Conservation (phyloP, 1,140 invertebrate species). For the Amyelois transitella region DNA sequence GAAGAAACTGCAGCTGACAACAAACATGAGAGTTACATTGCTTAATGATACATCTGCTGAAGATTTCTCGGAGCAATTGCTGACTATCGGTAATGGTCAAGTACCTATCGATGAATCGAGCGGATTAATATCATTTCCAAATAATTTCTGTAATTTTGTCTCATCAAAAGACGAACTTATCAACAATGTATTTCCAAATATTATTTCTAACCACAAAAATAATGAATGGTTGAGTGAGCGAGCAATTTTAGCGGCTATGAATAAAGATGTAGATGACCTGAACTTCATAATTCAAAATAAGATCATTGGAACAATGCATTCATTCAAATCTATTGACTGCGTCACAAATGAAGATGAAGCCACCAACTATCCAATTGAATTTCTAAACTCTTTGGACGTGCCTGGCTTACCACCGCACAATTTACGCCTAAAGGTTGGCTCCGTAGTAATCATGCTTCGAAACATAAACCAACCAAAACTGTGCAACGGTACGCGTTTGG, state of each 20-base stretch:
- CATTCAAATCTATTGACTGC: slow-evolving; percentile 31
- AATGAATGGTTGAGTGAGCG: slow-evolving; percentile 39
- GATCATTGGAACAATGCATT: slow-evolving; percentile 23
- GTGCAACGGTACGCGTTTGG: slow-evolving; percentile 22
- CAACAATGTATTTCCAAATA: slow-evolving; percentile 2
- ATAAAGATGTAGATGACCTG: slow-evolving; percentile 23
- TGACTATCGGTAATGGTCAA: slow-evolving; percentile 38
- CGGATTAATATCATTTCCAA: slow-evolving; percentile 28
- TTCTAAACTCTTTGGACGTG: slow-evolving; percentile 23
- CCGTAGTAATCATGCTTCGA: slow-evolving; percentile 24
- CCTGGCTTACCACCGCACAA: slow-evolving; percentile 25
- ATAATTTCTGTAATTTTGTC: slow-evolving; percentile 10
- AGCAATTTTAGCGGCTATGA: slow-evolving; percentile 29
- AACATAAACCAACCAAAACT: slow-evolving; percentile 29
- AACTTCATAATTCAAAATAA: slow-evolving; percentile 26
- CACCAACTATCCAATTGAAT: slow-evolving; percentile 22
- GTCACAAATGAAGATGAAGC: slow-evolving; percentile 24
- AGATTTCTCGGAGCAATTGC: slow-evolving; percentile 13
- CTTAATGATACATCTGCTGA: slow-evolving; percentile 2
- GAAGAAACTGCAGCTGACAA: slow-evolving; percentile 3
- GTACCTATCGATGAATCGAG: slow-evolving; percentile 33
- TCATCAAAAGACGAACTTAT: slow-evolving; percentile 7
- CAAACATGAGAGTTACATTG: neutral
- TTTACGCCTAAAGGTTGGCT: slow-evolving; percentile 27
- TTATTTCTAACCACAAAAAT: slow-evolving; percentile 15